These are phyloP conservation scores for Yoshiicerus persimilis DNA, from an alignment of 1,140 invertebrate species.

Conservation along the genomic window DNA sequence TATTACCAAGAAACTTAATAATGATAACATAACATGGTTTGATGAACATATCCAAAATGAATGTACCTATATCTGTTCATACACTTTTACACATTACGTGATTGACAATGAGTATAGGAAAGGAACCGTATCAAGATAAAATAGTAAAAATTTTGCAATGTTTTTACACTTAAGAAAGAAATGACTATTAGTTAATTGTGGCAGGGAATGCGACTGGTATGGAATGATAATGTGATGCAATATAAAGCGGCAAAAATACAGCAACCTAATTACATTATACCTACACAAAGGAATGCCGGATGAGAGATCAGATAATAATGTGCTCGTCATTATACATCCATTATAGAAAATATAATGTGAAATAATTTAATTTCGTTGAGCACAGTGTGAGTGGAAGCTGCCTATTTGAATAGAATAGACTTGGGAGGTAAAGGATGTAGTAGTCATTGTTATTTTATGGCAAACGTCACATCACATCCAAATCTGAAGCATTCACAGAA, in stretches of 20 bases:
- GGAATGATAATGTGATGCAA: not conserved
- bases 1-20: not conserved
- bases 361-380: not conserved
- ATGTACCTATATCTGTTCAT: too few species aligned
- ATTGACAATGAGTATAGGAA: not conserved
- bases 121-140: not conserved
- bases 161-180: not conserved
- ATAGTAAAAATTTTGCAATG: not conserved
- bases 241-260: not conserved
- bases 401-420: not conserved
- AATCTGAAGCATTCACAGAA: not conserved
- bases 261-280: not conserved
- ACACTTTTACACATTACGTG: too few species aligned
- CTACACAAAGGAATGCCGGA: not conserved
- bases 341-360: constrained; percentile 2
- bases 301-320: constrained; percentile 20
- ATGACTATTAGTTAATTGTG: not conserved
- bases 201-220: not conserved
- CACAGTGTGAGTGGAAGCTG: not conserved
- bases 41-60: not conserved
- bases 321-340: constrained; percentile 3
- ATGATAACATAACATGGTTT: not conserved
- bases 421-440: not conserved
- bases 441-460: not conserved
- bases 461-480: not conserved